Evolutionary conservation across 2,113 vertebrate species (phyloP), one percentile per base, ranked within the genome.

Genomic region (Ctenodactylus gundi): DNA sequence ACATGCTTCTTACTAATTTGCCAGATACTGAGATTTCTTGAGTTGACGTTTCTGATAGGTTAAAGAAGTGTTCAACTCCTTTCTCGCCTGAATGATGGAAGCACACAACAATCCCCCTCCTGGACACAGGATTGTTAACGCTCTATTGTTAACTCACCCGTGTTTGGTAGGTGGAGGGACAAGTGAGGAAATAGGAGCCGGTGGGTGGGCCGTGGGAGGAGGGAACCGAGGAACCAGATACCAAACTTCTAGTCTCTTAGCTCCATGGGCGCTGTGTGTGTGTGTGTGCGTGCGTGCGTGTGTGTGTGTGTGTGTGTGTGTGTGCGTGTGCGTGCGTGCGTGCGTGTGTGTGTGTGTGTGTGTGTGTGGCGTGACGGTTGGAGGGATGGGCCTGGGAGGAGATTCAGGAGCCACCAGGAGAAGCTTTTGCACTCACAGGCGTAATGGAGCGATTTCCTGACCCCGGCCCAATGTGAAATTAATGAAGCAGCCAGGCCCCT

Each of bases 401-500:
- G 86, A 83, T 57, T 83, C 29, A 70, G 77, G 27, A 81, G 75
- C 51, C 70, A 49, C 18, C 86, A 31, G 49, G 83, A 55, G 78
- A 94, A 92, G 93, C 87, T 58, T 76, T 87, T 57, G 83, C 90
- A 89, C 89, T 95, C 89, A 90, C 64, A 87, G n/a, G 57, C 83
- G 76, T 88, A 95, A 94, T 87, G 93, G 97, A 96, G 34, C 86
- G 85, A 60, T 85, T 93, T 94, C 49, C 39, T 41, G 67, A 84
- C 92, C 67, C 53, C 39, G 39, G 88, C 70, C 86, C 72, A 88
- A 78, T 25, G 81, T 85, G 75, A 76, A 77, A 46, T 60, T 94
- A 84, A 85, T 95, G 94, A 94, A 94, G 85, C 55, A n/a, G 92
- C 44, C 34, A 58, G 65, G 29, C 65, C 68, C 34, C 41, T 82